Evolutionary conservation across 2,888 invertebrate genomes (phyloP).

Genomic region (Orthosia gracilis): DNA sequence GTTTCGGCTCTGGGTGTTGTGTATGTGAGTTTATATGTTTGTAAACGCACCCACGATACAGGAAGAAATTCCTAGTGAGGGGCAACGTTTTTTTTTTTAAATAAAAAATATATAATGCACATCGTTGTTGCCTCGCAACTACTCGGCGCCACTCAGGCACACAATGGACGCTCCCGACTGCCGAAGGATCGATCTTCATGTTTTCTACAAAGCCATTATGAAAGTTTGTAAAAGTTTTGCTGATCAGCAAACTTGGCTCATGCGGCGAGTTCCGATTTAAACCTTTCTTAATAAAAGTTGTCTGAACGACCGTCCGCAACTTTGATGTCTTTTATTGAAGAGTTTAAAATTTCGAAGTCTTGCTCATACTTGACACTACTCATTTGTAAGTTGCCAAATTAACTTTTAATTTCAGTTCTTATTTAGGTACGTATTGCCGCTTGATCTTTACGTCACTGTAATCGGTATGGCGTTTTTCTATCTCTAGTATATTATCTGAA

Average conservation of each 20-base stretch:
- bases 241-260: constrained; percentile 26
- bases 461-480: neutral
- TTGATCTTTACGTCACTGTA: neutral
- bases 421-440: neutral
- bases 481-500: neutral
- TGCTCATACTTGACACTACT: neutral
- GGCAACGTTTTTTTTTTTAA: no score
- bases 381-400: neutral
- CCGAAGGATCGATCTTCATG: constrained; percentile 10
- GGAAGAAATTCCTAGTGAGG: no score
- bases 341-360: constrained; percentile 18
- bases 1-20: no score
- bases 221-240: constrained; percentile 27
- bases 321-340: neutral
- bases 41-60: no score
- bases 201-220: constrained; percentile 24
- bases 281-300: constrained; percentile 31
- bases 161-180: neutral
- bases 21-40: no score
- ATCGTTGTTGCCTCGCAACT: neutral
- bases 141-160: neutral
- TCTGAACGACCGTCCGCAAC: neutral
- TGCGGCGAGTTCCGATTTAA: constrained; percentile 15
- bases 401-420: neutral
- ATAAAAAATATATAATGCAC: no score